phyloP scores from a whole-genome alignment of 2,888 invertebrate genomes.

The Cotesia congregata region DNA sequence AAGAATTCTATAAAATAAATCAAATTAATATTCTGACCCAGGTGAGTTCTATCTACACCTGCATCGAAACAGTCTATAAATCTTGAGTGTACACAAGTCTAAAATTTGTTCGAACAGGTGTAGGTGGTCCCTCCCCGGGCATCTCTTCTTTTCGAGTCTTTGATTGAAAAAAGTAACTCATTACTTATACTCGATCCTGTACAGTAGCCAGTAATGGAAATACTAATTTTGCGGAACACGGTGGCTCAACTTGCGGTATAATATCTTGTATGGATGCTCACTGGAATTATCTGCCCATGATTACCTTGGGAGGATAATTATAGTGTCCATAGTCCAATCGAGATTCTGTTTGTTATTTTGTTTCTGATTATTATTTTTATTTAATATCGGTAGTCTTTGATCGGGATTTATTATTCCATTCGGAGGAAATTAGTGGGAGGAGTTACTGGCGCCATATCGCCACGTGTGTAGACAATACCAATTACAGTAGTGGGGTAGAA shows the following conservation, averaged over 20 bases:
- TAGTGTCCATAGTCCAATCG: conserved; percentile 27
- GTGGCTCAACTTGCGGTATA: conserved; percentile 68
- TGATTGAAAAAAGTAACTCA: conserved; percentile 11
- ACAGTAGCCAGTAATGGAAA: conserved; percentile 63
- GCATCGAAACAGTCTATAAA: neutral
- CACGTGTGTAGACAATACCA: conserved; percentile 17
- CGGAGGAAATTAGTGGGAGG: neutral
- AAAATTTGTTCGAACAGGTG: conserved; percentile 25
- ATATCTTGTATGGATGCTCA: neutral
- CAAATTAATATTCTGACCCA: neutral
- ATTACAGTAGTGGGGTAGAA: neutral
- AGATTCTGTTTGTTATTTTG: conserved; percentile 7
- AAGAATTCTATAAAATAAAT: too few species aligned
- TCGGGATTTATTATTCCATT: neutral
- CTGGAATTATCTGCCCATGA: neutral
- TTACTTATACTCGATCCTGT: conserved; percentile 22
- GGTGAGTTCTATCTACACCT: neutral
- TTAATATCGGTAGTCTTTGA: conserved; percentile 1
- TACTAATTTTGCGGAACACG: conserved; percentile 71
- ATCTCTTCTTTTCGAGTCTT: neutral
- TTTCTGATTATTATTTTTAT: neutral
- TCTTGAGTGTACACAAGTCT: neutral
- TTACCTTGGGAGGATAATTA: conserved; percentile 10
- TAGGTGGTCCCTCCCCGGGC: conserved; percentile 12
- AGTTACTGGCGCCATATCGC: neutral